Conservation (phyloP, 2,797 vertebrate species). For the Sternotherus odoratus region DNA sequence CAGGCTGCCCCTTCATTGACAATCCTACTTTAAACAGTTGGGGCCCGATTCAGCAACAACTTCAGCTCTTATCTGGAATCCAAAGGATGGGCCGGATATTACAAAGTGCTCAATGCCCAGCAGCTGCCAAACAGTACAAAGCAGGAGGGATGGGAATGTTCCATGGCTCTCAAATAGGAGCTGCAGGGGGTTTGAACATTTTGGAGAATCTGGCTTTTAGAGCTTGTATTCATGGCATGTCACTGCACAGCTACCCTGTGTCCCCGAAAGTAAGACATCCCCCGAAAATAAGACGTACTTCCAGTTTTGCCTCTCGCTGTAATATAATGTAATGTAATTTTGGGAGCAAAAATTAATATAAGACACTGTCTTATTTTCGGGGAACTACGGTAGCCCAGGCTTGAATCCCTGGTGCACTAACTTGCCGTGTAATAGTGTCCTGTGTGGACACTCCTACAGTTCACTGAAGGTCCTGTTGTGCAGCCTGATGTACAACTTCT, state of each 20-base stretch:
- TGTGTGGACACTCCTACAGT: background rate
- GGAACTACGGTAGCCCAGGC: too few species aligned
- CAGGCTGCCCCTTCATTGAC: background rate
- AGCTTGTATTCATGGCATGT: background rate
- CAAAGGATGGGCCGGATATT: background rate
- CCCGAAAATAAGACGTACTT: too few species aligned
- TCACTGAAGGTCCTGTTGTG: background rate
- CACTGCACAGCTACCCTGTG: background rate
- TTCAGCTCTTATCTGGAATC: background rate
- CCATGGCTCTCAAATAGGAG: background rate
- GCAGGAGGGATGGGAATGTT: background rate
- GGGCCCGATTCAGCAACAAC: background rate
- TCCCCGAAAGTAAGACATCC: too few species aligned
- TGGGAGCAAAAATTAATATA: too few species aligned
- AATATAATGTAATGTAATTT: too few species aligned
- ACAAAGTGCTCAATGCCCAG: background rate
- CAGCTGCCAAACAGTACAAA: background rate
- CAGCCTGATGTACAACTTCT: background rate
- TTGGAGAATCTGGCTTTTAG: background rate
- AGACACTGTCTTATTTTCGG: too few species aligned
- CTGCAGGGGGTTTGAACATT: background rate
- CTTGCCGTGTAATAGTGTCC: background rate
- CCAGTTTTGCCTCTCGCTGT: too few species aligned
- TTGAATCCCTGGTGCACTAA: background rate
- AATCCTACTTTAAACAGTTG: background rate